Evolutionary conservation across 2,113 vertebrate species (phyloP), one percentile per base, ranked within the genome.

Genomic region (Heteronetta atricapilla): DNA sequence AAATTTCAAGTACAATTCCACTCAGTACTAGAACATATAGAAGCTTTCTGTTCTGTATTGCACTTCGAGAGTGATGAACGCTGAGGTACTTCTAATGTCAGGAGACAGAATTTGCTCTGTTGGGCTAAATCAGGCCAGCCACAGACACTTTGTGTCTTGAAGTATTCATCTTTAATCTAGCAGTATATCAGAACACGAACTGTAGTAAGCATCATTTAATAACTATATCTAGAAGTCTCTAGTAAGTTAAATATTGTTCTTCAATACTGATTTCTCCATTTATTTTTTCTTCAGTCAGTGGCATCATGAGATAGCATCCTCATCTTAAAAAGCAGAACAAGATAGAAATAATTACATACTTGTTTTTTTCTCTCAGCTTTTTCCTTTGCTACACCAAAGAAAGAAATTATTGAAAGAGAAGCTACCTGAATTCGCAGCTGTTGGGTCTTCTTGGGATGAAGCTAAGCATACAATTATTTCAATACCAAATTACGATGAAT

Each of bases 11-110:
- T 52, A 64, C 8, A 18, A 9, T 36, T 86, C 16, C 52, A 5
- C 4, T 53, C 17, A 29, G 25, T 48, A 55, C 40, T 6, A n/a
- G 5, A 66, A 72, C 0, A 0, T 4, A 50, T 14, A 58, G 31
- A 62, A 92, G 31, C 17, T 44, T 69, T 31, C 28, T 64, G 26
- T 13, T 85, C 55, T 40, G 12, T 8, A 13, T 22, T 5, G 3
- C 4, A 18, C 16, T 28, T 70, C 0, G 0, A 74, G 50, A 83
- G 20, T 22, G 12, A 9, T 0, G 15, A 73, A 44, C 83, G 55
- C 38, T 40, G 50, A 80, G 53, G 33, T 26, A 53, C 38, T 38
- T 46, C 31, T 16, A 16, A 42, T 22, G 44, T 25, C 26, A 50
- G 38, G 16, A 63, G 38, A 33, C 40, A 42, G 28, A 77, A 21